Conservation (phyloP, 2,113 vertebrate species). For the Channa argus region DNA sequence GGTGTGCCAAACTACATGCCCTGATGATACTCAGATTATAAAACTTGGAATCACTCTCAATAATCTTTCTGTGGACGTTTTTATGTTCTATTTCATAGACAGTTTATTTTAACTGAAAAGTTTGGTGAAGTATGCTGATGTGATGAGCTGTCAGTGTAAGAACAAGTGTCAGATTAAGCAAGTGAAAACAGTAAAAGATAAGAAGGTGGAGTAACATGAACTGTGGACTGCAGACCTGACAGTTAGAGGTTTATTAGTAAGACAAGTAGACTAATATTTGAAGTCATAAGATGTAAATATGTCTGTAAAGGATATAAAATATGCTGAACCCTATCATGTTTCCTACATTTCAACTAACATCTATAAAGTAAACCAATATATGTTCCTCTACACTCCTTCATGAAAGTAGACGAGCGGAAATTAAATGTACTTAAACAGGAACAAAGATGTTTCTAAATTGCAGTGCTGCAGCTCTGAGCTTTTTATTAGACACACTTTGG, state of each 20-base stretch:
- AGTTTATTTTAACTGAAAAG: background rate
- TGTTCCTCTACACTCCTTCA: background rate
- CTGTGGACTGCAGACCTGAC: background rate
- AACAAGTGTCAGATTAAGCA: too few relatives aligned
- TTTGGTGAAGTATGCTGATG: background rate
- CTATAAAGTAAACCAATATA: background rate
- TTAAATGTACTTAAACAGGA: background rate
- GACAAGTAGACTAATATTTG: background rate
- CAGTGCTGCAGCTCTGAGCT: background rate
- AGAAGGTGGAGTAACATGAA: background rate
- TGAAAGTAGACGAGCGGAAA: background rate
- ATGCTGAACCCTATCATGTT: background rate
- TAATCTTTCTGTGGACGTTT: too few relatives aligned
- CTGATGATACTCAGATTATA: too few relatives aligned
- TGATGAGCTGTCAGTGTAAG: background rate
- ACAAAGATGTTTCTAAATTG: background rate
- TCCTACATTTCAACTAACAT: too few relatives aligned
- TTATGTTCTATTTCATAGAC: background rate
- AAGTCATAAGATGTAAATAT: too few relatives aligned
- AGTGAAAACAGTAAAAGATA: too few relatives aligned
- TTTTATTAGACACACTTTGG: background rate
- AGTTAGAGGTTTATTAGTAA: background rate
- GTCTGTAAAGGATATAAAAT: background rate
- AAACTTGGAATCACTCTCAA: background rate
- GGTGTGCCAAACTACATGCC: too few relatives aligned